Conservation (phyloP, 1,140 invertebrate species). For the Lordiphosa mommai region DNA sequence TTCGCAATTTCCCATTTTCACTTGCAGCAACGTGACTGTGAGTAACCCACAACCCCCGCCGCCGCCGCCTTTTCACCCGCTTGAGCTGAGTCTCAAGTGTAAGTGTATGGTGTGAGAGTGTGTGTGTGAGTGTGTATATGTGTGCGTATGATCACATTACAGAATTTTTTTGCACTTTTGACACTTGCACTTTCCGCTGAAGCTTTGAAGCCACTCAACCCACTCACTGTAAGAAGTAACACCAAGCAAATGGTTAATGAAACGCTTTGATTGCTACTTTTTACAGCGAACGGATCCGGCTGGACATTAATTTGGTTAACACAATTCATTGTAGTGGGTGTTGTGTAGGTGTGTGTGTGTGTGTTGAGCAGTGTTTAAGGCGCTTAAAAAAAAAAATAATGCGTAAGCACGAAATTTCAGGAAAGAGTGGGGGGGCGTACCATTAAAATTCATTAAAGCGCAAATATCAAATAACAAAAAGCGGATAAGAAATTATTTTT, state of each 20-base stretch:
- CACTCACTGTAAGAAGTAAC: constrained; percentile 80
- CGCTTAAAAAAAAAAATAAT: constrained; percentile 43
- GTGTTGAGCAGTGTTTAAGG: constrained; percentile 17
- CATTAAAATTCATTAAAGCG: constrained; percentile 62
- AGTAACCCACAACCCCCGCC: not conserved
- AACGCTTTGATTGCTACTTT: constrained; percentile 70
- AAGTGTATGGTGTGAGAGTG: constrained; percentile 1
- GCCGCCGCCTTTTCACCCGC: no score
- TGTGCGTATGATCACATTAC: not conserved
- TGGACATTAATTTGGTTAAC: constrained; percentile 20
- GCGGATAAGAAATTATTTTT: constrained; percentile 29
- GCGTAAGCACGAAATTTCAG: constrained; percentile 49
- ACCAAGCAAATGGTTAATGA: constrained; percentile 66
- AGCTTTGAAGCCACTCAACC: constrained; percentile 23
- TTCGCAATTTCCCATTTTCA: no score
- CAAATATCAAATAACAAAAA: constrained; percentile 53
- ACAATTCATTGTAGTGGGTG: not conserved
- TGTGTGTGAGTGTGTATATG: constrained; percentile 9
- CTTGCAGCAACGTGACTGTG: constrained; percentile 29
- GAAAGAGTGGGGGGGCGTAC: not conserved
- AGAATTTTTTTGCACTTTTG: not conserved
- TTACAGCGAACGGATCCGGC: constrained; percentile 69
- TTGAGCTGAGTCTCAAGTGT: no score
- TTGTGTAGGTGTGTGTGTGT: constrained; percentile 1
- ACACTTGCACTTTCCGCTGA: not conserved